Base-by-base conservation (phyloP, 2,888 invertebrate species). In the Torymus tubicola region DNA sequence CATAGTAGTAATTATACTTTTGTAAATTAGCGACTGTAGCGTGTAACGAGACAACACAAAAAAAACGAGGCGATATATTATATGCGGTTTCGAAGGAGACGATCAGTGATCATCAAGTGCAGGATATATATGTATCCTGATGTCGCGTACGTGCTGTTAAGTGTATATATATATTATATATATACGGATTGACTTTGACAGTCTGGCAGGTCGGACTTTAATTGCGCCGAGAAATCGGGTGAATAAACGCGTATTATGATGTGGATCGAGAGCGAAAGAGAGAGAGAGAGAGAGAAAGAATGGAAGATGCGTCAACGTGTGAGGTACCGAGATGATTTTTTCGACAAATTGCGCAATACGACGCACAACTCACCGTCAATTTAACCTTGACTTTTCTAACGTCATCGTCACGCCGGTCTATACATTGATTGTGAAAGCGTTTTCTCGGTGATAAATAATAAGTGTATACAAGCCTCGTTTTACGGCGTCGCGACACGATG, bases 281-380 rank as follows among this genome's bases (percentile, higher is more conserved):
- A n/a, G n/a, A n/a, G n/a, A n/a, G n/a, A n/a, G n/a, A n/a, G n/a
- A 21, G 21, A 21, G 21, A 21, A 21, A 1, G 21, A 21, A 14
- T 67, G 52, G 18, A 68, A 53, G 61, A 64, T 21, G 16, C 52
- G 58, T 52, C 21, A 21, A 42, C 71, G 52, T 67, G 61, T 14
- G 24, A n/a, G n/a, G 18, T 60, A 81, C 24, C 53, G 57, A 78
- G 42, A 42, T 75, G 71, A 73, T 74, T 75, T 71, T 68, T 68
- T 58, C 16, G 58, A 73, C 12, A 76, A 65, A 76, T 71, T 71
- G 77, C 72, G 76, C 71, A 52, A 78, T 74, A 58, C 63, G 74
- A 78, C 78, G 78, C 81, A 81, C 75, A 78, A 79, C 16, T 76
- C 42, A 76, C 55, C 68, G 75, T 81, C 64, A 81, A 81, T 81